phyloP scores from a whole-genome alignment of 1,140 invertebrate genomes.

The Aphidius gifuensis region DNA sequence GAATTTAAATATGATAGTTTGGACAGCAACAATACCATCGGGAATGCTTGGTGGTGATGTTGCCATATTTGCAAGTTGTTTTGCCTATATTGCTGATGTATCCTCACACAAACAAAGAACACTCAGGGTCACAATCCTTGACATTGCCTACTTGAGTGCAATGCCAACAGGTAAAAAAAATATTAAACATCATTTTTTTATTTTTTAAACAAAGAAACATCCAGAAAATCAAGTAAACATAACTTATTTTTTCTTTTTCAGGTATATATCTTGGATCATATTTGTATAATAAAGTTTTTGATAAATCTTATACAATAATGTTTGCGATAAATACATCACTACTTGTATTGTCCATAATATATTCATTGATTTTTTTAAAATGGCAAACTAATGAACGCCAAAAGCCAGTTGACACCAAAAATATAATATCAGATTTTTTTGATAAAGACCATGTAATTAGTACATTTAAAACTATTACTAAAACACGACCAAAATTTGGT shows the following conservation, averaged over 20 bases:
- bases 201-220: constrained; percentile 9
- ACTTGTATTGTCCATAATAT: constrained; percentile 61
- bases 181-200: too few relatives aligned
- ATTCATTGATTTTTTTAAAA: constrained; percentile 59
- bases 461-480: constrained; percentile 61
- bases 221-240: not conserved
- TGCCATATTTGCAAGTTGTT: constrained; percentile 70
- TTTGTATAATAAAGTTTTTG: constrained; percentile 57
- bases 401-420: constrained; percentile 56
- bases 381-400: constrained; percentile 67
- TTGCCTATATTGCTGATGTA: constrained; percentile 72
- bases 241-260: constrained; percentile 34
- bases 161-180: constrained; percentile 65
- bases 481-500: constrained; percentile 54
- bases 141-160: constrained; percentile 69
- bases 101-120: constrained; percentile 63
- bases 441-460: constrained; percentile 63
- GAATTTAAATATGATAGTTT: constrained; percentile 72
- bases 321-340: constrained; percentile 66
- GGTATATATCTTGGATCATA: constrained; percentile 54
- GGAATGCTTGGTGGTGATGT: constrained; percentile 71
- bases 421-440: constrained; percentile 68
- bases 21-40: constrained; percentile 69
- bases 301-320: constrained; percentile 66
- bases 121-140: constrained; percentile 68